These are phyloP conservation scores for Andrena hattorfiana DNA, from an alignment of 2,888 invertebrate species.

Conservation along the genomic window DNA sequence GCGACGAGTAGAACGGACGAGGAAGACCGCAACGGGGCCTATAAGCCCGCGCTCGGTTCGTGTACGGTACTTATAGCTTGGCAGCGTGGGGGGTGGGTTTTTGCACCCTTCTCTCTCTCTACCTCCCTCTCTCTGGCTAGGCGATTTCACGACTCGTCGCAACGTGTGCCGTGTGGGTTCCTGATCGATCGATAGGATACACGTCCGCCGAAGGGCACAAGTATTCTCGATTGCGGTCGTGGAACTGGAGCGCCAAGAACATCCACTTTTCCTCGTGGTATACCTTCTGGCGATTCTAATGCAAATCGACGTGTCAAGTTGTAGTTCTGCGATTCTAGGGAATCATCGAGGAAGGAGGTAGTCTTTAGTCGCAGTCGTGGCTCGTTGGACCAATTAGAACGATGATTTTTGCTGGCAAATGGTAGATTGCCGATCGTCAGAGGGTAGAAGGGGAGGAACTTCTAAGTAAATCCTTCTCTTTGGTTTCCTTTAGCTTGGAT, in stretches of 20 bases:
- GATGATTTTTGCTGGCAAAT: no score
- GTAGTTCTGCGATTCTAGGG: no score
- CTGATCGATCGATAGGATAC: conserved; percentile 68
- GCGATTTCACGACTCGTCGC: conserved; percentile 66
- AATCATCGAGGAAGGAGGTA: no score
- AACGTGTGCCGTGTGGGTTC: conserved; percentile 62
- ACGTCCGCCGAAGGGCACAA: conserved; percentile 64
- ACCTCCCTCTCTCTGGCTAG: conserved; percentile 20
- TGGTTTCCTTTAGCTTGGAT: no score
- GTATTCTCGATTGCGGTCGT: conserved; percentile 34
- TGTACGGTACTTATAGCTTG: conserved; percentile 68
- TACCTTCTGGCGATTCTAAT: no score
- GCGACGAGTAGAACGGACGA: conserved; percentile 36
- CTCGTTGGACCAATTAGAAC: no score
- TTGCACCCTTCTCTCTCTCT: conserved; percentile 58
- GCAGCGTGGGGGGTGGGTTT: conserved; percentile 65
- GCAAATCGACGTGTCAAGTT: no score
- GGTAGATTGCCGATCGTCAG: no score
- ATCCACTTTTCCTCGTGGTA: no score
- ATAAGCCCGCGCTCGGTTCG: conserved; percentile 58
- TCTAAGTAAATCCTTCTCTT: no score
- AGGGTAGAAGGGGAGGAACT: no score
- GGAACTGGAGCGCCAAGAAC: conserved; percentile 6
- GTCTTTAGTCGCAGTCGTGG: no score
- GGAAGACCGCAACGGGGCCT: conserved; percentile 66